Evolutionary conservation across 2,113 vertebrate genomes (phyloP), one percentile per base, ranked within the genome.

Genomic region (Psettodes erumei): DNA sequence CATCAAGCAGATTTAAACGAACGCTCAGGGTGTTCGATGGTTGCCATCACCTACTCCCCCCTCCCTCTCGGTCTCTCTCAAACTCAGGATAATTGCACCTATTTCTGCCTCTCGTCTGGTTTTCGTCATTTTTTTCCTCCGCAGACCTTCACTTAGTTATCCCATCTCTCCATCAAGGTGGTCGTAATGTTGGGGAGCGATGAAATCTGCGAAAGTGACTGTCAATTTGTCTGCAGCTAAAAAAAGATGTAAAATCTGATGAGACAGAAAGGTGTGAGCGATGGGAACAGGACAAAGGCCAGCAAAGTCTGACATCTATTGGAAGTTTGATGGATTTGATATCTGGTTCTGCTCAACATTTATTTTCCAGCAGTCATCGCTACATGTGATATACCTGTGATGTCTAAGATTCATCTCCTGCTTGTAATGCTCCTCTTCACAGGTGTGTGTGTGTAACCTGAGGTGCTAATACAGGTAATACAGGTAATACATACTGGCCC

Each of bases 1-100:
- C 92, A 95, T 95, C 91, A 91, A 77, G 85, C 78, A 85, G 92
- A 93, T 94, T 94, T 90, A 94, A 92, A 93, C 87, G 82, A 84
- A 91, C 21, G 68, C 87, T 84, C 61, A 79, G 51, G 16, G 59
- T 56, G 55, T 88, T 83, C 54, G 48, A 80, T 75, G 73, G 65
- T 38, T 59, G 76, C 79, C 84, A 81, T 82, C 83, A 68, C 58
- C 63, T 83, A 59, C 74, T 82, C 59, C 61, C 45, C 58, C 60
- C 83, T 54, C 74, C 82, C 61, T 58, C 50, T 59, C 43, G n/a
- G n/a, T n/a, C n/a, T 73, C 82, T 71, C 83, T 88, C 75, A 84
- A 88, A 90, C 81, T 92, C 82, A 8, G 55, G 59, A 79, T 85
- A 91, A 93, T 92, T 91, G 90, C 70, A 71, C 35, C 15, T 50